Evolutionary conservation across 1,140 invertebrate genomes (phyloP).

Genomic region (Atta cephalotes): DNA sequence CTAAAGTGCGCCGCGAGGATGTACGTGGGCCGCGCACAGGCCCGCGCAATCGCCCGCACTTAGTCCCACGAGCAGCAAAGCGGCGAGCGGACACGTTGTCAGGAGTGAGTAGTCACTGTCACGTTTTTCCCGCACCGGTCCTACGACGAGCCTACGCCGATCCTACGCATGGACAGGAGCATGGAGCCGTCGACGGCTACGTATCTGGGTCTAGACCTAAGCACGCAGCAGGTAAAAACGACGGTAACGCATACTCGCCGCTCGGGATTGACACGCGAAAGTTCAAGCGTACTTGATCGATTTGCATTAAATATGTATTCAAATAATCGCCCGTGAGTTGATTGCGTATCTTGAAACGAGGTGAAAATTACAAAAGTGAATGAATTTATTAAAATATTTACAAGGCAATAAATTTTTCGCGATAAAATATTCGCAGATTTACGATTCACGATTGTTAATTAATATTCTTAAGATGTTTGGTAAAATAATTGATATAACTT

Average conservation of each 20-base stretch:
- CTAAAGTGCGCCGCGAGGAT: conserved; percentile 15
- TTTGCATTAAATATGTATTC: background rate
- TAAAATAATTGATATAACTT: no score
- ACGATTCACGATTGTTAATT: no score
- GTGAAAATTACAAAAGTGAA: no score
- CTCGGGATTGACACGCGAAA: no score
- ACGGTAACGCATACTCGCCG: background rate
- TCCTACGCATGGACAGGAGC: conserved; percentile 35
- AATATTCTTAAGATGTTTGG: no score
- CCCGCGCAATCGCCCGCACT: conserved; percentile 32
- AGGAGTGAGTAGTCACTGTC: background rate
- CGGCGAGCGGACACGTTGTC: background rate
- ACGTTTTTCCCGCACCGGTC: background rate
- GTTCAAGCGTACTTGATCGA: no score
- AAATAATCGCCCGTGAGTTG: background rate
- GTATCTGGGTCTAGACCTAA: conserved; percentile 93
- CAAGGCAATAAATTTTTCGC: no score
- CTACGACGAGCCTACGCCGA: background rate
- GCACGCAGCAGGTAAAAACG: conserved; percentile 91
- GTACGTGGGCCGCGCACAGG: conserved; percentile 34
- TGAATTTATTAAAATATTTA: no score
- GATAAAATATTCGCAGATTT: no score
- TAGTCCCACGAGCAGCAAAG: conserved; percentile 57
- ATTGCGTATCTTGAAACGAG: no score
- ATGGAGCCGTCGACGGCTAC: conserved; percentile 79